Evolutionary conservation across 2,797 vertebrate genomes (phyloP).

Genomic region (Lepidocolaptes lacrymiger): DNA sequence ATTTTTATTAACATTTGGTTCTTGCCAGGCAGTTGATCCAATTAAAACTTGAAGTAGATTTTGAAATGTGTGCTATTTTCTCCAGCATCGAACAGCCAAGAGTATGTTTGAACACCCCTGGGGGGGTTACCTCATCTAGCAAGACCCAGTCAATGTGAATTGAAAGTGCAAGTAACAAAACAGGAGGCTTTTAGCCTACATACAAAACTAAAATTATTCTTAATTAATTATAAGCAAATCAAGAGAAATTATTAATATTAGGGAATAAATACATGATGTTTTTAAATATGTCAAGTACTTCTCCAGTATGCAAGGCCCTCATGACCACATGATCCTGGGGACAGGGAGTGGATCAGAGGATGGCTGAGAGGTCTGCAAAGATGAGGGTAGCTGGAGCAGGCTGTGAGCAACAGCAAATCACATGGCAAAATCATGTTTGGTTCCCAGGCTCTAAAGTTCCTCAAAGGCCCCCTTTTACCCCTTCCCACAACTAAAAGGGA

Average conservation of each 20-base stretch:
- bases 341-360: background rate
- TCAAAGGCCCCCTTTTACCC: background rate
- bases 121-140: background rate
- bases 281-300: background rate
- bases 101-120: background rate
- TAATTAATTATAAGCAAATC: background rate
- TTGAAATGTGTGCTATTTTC: background rate
- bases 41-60: background rate
- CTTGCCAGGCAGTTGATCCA: background rate
- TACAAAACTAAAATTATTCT: background rate
- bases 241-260: background rate
- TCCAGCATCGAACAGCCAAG: background rate
- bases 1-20: background rate
- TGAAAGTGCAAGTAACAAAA: slow-evolving; percentile 14
- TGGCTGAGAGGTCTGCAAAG: background rate
- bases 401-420: background rate
- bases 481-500: background rate
- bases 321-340: background rate
- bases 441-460: background rate
- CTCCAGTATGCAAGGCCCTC: background rate
- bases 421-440: fast-evolving
- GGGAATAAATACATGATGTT: background rate
- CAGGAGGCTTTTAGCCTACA: background rate
- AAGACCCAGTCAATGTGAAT: background rate
- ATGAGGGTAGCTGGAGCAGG: background rate